Evolutionary conservation across 1,140 invertebrate genomes (phyloP), one percentile per base, ranked within the genome.

Genomic region (Tetramorium alpestre): DNA sequence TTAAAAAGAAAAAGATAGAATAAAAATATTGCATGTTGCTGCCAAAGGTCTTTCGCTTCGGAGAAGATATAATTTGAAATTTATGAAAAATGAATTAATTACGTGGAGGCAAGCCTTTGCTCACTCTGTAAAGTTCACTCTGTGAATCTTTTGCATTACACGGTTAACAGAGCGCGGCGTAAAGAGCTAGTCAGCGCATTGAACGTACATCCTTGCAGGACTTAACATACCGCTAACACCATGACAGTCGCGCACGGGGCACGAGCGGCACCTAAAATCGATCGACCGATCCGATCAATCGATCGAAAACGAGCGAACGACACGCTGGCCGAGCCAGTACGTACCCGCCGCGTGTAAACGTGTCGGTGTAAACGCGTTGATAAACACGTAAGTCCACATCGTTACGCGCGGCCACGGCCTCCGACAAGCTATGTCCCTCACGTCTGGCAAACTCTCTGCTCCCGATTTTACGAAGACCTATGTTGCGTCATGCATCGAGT

Each of bases 301-400:
- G 69, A 80, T 58, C 58, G 58, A 41, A 64, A 78, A 76, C 54
- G 65, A 25, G 85, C 47, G 75, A 81, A 82, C 73, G 51, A 58
- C 47, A 54, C 8, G 22, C 18, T 13, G 69, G 51, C 38, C 86
- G 51, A 25, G 76, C 44, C 41, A 22, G 65, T 62, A 60, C n/a
- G 28, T 56, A 33, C 28, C 77, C 73, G 33, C 54, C 65, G 87
- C 87, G 89, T 88, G 89, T 88, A 91, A 86, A 90, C 84, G 87
- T 60, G 76, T 25, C 33, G 64, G 38, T 90, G 90, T 85, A 91
- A 91, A 91, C 88, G 88, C 86, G 82, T 77, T 88, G 86, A 89
- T 91, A 91, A 91, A 91, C 90, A 91, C 88, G 80, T 90, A 88
- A 91, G 87, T 91, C 86, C 88, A 91, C 91, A 89, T 91, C 90